These are phyloP conservation scores for Thinocorus orbignyianus DNA, from an alignment of 2,113 vertebrate genomes.

Conservation along the genomic window DNA sequence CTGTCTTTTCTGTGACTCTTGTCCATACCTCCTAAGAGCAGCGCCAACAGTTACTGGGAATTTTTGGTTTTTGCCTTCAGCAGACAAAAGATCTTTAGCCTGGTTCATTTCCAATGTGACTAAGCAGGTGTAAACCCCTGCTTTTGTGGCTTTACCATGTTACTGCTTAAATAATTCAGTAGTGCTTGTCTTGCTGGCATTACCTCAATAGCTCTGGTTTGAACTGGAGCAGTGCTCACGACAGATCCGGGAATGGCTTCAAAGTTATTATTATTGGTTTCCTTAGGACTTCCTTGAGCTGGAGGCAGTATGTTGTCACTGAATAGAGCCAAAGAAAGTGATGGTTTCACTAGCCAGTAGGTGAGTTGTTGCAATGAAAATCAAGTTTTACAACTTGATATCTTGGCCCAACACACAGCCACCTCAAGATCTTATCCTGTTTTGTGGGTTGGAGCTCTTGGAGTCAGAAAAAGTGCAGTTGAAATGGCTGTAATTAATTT, in stretches of 20 bases:
- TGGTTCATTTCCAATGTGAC: not conserved
- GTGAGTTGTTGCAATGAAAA: constrained; percentile 38
- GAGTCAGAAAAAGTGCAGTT: constrained; percentile 38
- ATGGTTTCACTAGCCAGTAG: not conserved
- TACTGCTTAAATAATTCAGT: not conserved
- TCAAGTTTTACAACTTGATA: not conserved
- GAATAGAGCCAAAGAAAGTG: not conserved
- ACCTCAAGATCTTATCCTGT: constrained; percentile 61
- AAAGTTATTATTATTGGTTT: not conserved
- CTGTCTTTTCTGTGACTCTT: not conserved
- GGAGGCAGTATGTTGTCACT: not conserved
- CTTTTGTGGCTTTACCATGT: not conserved
- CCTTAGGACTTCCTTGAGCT: constrained; percentile 4
- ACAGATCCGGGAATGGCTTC: not conserved
- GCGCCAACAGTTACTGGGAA: not conserved
- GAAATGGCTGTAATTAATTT: not conserved
- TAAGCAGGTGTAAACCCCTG: not conserved
- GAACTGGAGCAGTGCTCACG: not conserved
- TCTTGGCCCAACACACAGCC: not conserved
- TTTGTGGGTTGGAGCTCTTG: constrained; percentile 36
- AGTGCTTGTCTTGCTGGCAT: not conserved
- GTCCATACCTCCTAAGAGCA: not conserved
- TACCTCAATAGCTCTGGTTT: not conserved
- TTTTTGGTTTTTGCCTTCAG: not conserved
- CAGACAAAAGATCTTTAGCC: not conserved